Conservation (phyloP, 2,113 vertebrate species). For the Oreochromis niloticus region DNA sequence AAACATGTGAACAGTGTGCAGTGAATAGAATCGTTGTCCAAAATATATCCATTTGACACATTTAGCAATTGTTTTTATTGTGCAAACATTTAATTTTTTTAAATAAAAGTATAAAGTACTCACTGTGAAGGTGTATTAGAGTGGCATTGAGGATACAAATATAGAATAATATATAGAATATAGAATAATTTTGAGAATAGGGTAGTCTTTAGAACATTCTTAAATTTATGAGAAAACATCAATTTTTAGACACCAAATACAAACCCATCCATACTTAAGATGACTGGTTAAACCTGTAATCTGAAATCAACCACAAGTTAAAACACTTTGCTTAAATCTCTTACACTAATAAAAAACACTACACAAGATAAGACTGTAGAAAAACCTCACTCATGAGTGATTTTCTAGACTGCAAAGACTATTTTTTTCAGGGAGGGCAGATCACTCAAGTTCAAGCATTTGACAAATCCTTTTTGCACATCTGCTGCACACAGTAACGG, state of each 20-base stretch:
- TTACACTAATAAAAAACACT: background rate
- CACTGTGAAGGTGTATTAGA: background rate
- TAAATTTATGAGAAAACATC: background rate
- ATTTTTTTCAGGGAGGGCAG: background rate
- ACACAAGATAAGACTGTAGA: background rate
- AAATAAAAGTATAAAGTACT: background rate
- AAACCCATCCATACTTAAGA: background rate
- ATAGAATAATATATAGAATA: background rate
- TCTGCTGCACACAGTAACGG: background rate
- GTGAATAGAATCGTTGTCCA: background rate
- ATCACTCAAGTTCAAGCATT: background rate
- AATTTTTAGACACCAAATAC: background rate
- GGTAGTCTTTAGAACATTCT: background rate
- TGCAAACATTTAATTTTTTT: fast-evolving
- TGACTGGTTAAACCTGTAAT: background rate
- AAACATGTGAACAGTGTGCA: background rate
- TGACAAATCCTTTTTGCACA: background rate
- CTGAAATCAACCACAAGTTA: background rate
- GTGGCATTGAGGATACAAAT: background rate
- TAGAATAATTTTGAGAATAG: no score
- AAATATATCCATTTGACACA: background rate
- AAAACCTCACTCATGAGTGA: background rate
- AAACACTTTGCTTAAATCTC: background rate
- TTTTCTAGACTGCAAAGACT: background rate
- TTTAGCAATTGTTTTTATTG: background rate